A percentile compares a stretch with the other conserved stretches of the same genome.
Evolutionary conservation across 2,888 invertebrate genomes (phyloP).

Genomic region (Nemapogon koenigi): DNA sequence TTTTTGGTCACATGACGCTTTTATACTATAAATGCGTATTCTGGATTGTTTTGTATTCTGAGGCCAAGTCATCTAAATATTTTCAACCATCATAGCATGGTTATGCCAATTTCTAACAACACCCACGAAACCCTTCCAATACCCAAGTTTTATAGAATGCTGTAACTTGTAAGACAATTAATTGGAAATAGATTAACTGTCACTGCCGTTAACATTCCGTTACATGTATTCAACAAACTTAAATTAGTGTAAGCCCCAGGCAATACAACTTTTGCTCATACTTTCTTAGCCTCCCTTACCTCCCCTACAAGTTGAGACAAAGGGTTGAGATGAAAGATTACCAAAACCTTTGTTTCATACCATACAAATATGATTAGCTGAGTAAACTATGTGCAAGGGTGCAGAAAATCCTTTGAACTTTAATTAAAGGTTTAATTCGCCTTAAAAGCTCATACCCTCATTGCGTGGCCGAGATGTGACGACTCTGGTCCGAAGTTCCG

Average conservation of each 20-base stretch:
- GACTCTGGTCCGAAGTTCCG: conserved; percentile 4
- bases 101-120: too few species aligned
- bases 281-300: conserved; percentile 10
- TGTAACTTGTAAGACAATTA: too few species aligned
- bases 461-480: conserved; percentile 5
- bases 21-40: too few species aligned
- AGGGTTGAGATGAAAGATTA: conserved; percentile 30
- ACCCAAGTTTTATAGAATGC: too few species aligned
- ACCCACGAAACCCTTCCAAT: too few species aligned
- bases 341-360: conserved; percentile 29
- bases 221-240: conserved; percentile 7
- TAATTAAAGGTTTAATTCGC: conserved; percentile 12
- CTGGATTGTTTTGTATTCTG: too few species aligned
- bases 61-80: too few species aligned
- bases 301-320: conserved; percentile 21
- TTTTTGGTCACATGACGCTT: too few species aligned
- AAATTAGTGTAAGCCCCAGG: conserved; percentile 4
- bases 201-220: conserved; percentile 5
- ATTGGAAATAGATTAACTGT: conserved; percentile 1
- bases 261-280: conserved; percentile 4
- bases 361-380: conserved; percentile 38
- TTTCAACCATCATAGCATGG: too few species aligned
- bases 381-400: conserved; percentile 35
- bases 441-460: conserved; percentile 8
- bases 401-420: conserved; percentile 35